Evolutionary conservation across 1,140 invertebrate species (phyloP).

Genomic region (Brachionus calyciflorus): DNA sequence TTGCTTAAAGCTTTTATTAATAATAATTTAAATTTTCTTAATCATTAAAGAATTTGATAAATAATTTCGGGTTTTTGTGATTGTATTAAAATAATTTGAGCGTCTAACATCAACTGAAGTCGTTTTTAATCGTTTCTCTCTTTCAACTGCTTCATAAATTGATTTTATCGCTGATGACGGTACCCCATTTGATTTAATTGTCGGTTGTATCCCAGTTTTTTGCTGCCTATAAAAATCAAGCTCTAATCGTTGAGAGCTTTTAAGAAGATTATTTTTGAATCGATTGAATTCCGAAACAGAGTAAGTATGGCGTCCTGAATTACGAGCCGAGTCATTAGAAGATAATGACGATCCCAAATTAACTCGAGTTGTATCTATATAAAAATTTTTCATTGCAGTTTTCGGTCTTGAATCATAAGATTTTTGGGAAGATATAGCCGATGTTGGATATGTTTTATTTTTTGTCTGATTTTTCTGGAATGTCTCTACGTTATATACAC

Average conservation of each 20-base stretch:
- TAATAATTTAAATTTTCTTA: conserved; percentile 8
- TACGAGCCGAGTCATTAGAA: background rate
- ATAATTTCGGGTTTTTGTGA: background rate
- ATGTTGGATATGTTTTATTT: background rate
- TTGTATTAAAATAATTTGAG: conserved; percentile 8
- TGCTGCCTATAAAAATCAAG: background rate
- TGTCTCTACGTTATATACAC: conserved; percentile 25
- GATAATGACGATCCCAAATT: conserved; percentile 9
- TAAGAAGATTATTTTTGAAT: conserved; percentile 14
- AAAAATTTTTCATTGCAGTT: background rate
- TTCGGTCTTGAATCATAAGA: background rate
- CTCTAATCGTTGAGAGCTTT: background rate
- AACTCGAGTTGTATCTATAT: background rate
- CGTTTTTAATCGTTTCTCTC: background rate
- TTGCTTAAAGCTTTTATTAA: too few relatives aligned
- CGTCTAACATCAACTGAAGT: conserved; percentile 14
- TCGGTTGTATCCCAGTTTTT: background rate
- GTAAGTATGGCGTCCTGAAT: background rate
- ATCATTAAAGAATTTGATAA: conserved; percentile 23
- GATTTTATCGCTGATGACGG: background rate
- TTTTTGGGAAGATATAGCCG: background rate
- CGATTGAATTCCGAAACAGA: conserved; percentile 10
- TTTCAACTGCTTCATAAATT: conserved; percentile 9
- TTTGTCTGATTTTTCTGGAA: conserved; percentile 8
- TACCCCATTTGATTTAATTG: background rate